Percentiles rank a stretch among this genome's conserved stretches.
These are phyloP conservation scores for Carcharodon carcharias DNA, from an alignment of 2,797 vertebrate species.

Conservation along the genomic window DNA sequence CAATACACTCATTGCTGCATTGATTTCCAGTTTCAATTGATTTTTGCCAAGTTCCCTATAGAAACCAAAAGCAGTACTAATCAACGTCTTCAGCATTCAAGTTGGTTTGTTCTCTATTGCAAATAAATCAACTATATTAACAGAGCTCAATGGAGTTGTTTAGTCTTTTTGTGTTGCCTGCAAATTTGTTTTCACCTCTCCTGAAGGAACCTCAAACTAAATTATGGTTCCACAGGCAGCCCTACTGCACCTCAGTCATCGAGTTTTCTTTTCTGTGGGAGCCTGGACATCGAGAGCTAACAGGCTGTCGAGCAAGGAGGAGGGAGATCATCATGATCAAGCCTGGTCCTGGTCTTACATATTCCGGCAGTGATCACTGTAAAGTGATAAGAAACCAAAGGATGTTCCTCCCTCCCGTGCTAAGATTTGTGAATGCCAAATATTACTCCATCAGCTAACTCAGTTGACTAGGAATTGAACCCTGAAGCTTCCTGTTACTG, in stretches of 20 bases:
- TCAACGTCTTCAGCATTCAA: neutral
- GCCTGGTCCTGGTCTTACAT: neutral
- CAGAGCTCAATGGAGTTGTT: neutral
- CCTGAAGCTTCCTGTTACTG: neutral
- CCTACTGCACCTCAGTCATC: neutral
- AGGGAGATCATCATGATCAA: neutral
- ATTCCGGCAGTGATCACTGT: neutral
- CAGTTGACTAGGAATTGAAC: neutral
- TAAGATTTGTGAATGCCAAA: neutral
- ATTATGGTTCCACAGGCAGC: neutral
- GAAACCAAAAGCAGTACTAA: neutral
- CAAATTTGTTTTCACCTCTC: neutral
- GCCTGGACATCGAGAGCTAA: neutral
- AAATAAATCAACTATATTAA: neutral
- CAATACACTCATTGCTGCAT: neutral
- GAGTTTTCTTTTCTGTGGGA: neutral
- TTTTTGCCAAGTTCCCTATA: neutral
- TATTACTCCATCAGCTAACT: neutral
- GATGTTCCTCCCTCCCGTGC: neutral
- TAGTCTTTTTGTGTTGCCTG: neutral
- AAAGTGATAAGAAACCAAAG: neutral
- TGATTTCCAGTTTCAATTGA: neutral
- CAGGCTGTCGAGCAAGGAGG: neutral
- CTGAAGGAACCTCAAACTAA: neutral
- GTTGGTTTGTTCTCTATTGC: neutral